A percentile compares a stretch with the other conserved stretches of the same genome.
These are phyloP conservation scores for Gopherus flavomarginatus DNA, from an alignment of 2,113 vertebrate species.

Conservation along the genomic window DNA sequence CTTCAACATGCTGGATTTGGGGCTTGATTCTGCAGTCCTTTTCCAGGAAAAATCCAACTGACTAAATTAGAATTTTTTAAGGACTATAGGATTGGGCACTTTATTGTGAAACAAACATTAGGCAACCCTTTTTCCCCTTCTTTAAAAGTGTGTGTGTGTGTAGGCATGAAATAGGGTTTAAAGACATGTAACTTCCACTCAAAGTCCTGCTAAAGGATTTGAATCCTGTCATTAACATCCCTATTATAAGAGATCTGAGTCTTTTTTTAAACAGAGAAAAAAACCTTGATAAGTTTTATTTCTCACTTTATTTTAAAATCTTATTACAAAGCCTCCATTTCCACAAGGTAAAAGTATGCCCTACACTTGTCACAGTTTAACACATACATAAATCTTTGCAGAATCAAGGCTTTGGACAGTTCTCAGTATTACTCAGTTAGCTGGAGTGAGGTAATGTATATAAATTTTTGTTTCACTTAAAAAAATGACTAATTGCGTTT, in stretches of 20 bases:
- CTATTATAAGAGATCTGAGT: not conserved
- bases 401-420: not conserved
- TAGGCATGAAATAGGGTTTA: not conserved
- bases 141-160: fast-evolving
- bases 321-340: not conserved
- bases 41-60: not conserved
- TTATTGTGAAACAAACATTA: not conserved
- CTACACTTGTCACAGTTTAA: not conserved
- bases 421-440: not conserved
- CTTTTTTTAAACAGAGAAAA: not conserved
- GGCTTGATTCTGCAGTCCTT: not conserved
- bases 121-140: not conserved
- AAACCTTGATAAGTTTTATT: not conserved
- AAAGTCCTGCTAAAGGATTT: not conserved
- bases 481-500: not conserved
- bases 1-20: not conserved
- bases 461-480: not conserved
- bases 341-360: not conserved
- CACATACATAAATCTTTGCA: slow-evolving; percentile 24
- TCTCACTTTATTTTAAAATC: not conserved
- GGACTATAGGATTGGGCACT: fast-evolving
- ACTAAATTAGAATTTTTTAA: not conserved
- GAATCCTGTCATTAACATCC: not conserved
- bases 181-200: not conserved
- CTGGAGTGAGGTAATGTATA: not conserved